These are phyloP conservation scores for Lathamus discolor DNA, from an alignment of 2,113 vertebrate species.

Conservation along the genomic window DNA sequence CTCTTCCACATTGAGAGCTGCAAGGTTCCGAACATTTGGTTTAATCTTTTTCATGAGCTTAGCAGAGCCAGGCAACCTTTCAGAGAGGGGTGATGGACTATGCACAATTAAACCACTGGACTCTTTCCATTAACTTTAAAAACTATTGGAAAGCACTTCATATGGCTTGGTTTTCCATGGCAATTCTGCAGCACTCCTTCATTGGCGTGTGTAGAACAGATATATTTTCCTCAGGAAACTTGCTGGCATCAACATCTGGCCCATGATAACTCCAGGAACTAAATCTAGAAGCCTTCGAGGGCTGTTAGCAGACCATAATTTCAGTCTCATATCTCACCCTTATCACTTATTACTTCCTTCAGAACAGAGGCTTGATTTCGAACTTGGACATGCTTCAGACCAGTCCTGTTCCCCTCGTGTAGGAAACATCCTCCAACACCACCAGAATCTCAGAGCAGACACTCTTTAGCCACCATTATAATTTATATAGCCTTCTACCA, in stretches of 20 bases:
- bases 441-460: not conserved
- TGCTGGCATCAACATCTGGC: conserved; percentile 32
- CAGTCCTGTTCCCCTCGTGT: not conserved
- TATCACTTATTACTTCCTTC: conserved; percentile 49
- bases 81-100: not conserved
- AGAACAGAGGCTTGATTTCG: not conserved
- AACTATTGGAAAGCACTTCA: not conserved
- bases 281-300: not conserved
- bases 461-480: not conserved
- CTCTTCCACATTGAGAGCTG: not conserved
- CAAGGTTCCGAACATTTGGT: not conserved
- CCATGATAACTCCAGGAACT: conserved; percentile 10
- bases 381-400: not conserved
- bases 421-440: not conserved
- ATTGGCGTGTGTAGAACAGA: not conserved
- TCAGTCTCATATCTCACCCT: not conserved
- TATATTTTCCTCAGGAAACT: conserved; percentile 34
- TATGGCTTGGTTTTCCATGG: not conserved
- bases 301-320: conserved; percentile 30
- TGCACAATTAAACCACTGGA: conserved; percentile 13
- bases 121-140: conserved; percentile 8
- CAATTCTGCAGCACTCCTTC: not conserved
- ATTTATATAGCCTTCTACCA: not conserved
- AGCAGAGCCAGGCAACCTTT: not conserved
- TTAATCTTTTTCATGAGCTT: not conserved